Percentiles rank a stretch among this genome's conserved stretches.
Conservation (phyloP, 2,113 vertebrate species). For the Procavia capensis region DNA sequence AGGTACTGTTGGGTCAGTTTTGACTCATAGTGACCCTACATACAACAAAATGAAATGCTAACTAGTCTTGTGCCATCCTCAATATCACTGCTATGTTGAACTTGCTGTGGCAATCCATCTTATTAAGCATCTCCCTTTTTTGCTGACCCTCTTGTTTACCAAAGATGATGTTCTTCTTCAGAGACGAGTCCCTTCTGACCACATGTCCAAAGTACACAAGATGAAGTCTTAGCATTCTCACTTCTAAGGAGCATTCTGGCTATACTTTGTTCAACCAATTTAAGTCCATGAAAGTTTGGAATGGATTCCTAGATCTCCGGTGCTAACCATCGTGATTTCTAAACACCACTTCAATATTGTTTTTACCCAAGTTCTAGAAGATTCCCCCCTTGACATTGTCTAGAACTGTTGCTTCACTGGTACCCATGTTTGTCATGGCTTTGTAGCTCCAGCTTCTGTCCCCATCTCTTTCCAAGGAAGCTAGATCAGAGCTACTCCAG, state of each 20-base stretch:
- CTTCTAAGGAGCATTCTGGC: background rate
- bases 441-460: background rate
- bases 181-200: background rate
- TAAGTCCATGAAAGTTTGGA: background rate
- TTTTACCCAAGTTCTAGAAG: background rate
- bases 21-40: no score
- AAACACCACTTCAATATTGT: background rate
- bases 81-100: background rate
- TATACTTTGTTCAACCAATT: background rate
- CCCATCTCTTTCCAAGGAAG: background rate
- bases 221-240: background rate
- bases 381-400: background rate
- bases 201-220: background rate
- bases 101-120: background rate
- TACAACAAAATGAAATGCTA: background rate
- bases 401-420: background rate
- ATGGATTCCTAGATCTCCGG: background rate
- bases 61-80: background rate
- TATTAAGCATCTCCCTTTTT: background rate
- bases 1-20: background rate
- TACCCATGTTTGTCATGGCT: background rate
- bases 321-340: background rate
- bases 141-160: background rate
- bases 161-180: background rate
- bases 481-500: background rate